Evolutionary conservation across 1,140 invertebrate species (phyloP), one percentile per base, ranked within the genome.

Genomic region (Papilio glaucus): DNA sequence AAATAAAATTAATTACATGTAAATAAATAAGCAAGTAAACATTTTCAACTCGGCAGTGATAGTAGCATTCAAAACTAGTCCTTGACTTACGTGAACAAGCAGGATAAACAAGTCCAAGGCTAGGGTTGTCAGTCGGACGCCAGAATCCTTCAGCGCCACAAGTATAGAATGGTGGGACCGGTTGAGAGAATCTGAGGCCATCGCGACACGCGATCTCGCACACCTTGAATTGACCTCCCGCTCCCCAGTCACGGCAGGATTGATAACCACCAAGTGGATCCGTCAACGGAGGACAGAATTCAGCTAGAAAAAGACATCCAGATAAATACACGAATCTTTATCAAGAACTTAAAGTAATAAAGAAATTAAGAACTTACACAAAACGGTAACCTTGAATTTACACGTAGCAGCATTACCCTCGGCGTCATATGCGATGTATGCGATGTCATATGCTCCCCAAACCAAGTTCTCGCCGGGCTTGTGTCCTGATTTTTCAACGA

Each of bases 91-190:
- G 94, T 82, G 97, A 98, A 88, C 98, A 99, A 80, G 98, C 97
- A 41, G 98, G 98, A 88, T 98, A 99, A 2, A 98, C 93, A 73
- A 98, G 89, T 12, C 97, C 97, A 75, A 97, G 93, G 33, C 93
- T 94, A 9, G 97, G 97, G 84, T 97, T 95, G 24, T 92, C 94
- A 1, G 97, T 98, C 24, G 98, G 98, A 77, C 98, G 94, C 98
- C 98, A 99, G 89, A 98, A 98, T 41, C 98, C 98, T 95, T 99
- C 98, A 70, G 97, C 97, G 13, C 98, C 98, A 87, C 98, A 99
- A 6, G 98, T 98, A 85, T 99, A 99, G 93, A 99, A 99, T 78
- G 97, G 97, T 0, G 98, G 98, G 38, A 99, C 97, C 60, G 95
- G 95, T 87, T 98, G 97, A 0, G 98, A 98, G 93, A 99, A 99